Evolutionary conservation across 1,140 invertebrate genomes (phyloP), one percentile per base, ranked within the genome.

Genomic region (Drosophila kohkoa): DNA sequence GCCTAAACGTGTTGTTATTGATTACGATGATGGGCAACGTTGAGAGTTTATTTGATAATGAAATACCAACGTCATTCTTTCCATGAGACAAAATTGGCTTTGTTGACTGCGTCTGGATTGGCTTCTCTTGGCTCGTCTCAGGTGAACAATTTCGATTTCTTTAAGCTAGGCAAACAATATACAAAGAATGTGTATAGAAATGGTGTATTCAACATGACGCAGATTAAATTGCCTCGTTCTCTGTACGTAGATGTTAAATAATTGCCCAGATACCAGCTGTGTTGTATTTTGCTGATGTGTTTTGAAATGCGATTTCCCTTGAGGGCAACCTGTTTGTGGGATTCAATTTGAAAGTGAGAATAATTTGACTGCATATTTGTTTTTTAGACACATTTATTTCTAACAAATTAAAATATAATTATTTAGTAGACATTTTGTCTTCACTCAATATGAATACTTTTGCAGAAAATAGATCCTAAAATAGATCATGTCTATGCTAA

Each of bases 1-100:
- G 45, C 20, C 68, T 59, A 52, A 67, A 73, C 55, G 55, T 73
- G 64, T 59, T 67, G 66, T 81, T 81, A 81, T 81, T 73, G 73
- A 77, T 81, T 77, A 67, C 43, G 73, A 20, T 64, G 48, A 30
- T 46, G 46, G 15, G 55, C 43, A 49, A 10, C 20, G 38, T 25
- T 66, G 58, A 13, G 25, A 57, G 46, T 77, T 73, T 57, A 69
- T 69, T 73, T 77, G 64, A 60, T 81, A 81, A 69, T 81, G 59
- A 77, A 81, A 77, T 77, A 55, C 28, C 65, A 58, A 51, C 16
- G 41, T 65, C 25, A 59, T 63, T 63, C 51, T 32, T 28, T 2
- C 20, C 20, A 41, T 8, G 32, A 32, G 8, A 32, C 28, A 45
- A 46, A 48, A 72, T 67, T 66, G 63, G 32, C 32, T 38, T 25